Percentiles rank a stretch among this genome's conserved stretches.
Conservation (phyloP, 2,888 invertebrate genomes). For the Tetheella fluctuosa region DNA sequence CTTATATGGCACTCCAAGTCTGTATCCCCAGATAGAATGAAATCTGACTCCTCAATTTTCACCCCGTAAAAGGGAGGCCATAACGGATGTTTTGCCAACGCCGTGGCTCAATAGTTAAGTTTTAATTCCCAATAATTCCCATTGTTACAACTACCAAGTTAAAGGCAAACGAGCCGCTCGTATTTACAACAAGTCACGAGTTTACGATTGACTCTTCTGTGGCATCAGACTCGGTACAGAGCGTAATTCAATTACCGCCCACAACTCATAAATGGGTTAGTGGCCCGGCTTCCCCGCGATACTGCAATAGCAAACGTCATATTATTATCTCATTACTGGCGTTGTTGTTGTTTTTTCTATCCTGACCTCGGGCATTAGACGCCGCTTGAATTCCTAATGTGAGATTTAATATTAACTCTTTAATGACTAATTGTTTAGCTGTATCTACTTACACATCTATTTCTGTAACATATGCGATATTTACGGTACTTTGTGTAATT, state of each 20-base stretch:
- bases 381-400: conserved; percentile 11
- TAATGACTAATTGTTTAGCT: conserved; percentile 9
- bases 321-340: conserved; percentile 53
- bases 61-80: not conserved
- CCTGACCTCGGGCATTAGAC: conserved; percentile 25
- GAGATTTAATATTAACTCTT: conserved; percentile 9
- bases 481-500: not conserved
- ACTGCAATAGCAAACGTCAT: conserved; percentile 39
- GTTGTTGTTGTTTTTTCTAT: conserved; percentile 26
- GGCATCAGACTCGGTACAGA: conserved; percentile 47
- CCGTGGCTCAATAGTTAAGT: not conserved
- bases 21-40: conserved; percentile 7
- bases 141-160: conserved; percentile 14
- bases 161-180: not conserved
- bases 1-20: too few species aligned
- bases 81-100: conserved; percentile 1
- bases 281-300: conserved; percentile 62
- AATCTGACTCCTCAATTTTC: conserved; percentile 1
- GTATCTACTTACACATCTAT: not conserved
- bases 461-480: conserved; percentile 2
- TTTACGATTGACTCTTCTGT: conserved; percentile 32
- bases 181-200: conserved; percentile 22
- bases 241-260: conserved; percentile 69
- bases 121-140: too few species aligned
- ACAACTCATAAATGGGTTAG: conserved; percentile 69